These are phyloP conservation scores for Corbicula japonica DNA, from an alignment of 2,888 invertebrate species.

Conservation along the genomic window DNA sequence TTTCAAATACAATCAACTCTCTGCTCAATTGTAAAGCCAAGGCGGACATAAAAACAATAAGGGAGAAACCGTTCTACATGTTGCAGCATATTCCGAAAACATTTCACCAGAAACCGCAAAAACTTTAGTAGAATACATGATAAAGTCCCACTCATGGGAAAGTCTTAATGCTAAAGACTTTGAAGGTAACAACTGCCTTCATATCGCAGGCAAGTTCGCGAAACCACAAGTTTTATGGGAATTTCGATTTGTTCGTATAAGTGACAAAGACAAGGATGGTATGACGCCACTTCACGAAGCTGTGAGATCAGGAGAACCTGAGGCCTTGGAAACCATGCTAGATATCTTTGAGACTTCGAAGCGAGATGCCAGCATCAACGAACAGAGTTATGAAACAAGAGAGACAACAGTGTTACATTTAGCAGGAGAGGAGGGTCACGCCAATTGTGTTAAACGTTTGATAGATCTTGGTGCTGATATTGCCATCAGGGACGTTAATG, in stretches of 20 bases:
- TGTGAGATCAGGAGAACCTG: constrained; percentile 70
- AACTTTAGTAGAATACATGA: constrained; percentile 77
- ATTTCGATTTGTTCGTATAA: constrained; percentile 74
- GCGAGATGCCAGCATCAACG: constrained; percentile 75
- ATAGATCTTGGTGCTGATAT: constrained; percentile 79
- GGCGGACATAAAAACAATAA: constrained; percentile 77
- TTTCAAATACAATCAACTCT: constrained; percentile 69
- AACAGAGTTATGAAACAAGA: constrained; percentile 62
- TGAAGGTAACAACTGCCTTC: constrained; percentile 81
- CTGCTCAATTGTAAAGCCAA: constrained; percentile 77
- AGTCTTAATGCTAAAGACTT: constrained; percentile 79
- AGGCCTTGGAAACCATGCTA: constrained; percentile 72
- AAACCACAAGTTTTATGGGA: constrained; percentile 77
- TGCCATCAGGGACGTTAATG: constrained; percentile 68
- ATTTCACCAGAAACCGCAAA: constrained; percentile 69
- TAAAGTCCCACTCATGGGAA: constrained; percentile 82
- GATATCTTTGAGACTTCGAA: constrained; percentile 76
- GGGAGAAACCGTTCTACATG: constrained; percentile 81
- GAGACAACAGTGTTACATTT: too few relatives aligned
- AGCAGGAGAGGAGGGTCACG: too few relatives aligned
- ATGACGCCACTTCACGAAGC: constrained; percentile 76
- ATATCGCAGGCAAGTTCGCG: constrained; percentile 79
- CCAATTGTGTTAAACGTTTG: too few relatives aligned
- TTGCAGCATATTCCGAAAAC: constrained; percentile 69
- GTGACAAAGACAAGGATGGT: constrained; percentile 71